Conservation (phyloP, 1,140 invertebrate genomes). For the Chironomus tepperi region DNA sequence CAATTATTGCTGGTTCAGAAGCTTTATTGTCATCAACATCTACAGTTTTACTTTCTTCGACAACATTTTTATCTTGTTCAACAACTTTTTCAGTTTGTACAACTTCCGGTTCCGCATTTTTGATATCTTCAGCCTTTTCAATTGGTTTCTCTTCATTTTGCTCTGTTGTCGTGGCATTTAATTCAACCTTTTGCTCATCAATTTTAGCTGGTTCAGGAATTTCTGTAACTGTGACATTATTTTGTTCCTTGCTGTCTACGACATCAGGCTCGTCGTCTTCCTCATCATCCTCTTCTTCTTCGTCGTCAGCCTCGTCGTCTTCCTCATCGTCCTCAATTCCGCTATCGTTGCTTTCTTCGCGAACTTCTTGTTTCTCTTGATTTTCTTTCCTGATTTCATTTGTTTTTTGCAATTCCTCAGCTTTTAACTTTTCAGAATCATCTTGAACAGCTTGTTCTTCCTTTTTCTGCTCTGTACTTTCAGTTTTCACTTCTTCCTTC, state of each 20-base stretch:
- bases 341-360: constrained; percentile 29
- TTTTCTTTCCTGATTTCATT: constrained; percentile 25
- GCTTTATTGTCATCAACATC: background rate
- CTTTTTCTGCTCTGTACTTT: background rate
- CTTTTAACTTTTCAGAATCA: background rate
- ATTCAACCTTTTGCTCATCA: background rate
- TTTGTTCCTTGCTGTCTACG: constrained; percentile 19
- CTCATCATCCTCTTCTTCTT: constrained; percentile 26
- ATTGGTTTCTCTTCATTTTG: background rate
- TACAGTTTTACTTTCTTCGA: constrained; percentile 18
- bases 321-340: constrained; percentile 30
- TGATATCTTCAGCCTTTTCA: background rate
- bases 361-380: constrained; percentile 27
- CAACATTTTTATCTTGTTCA: constrained; percentile 18
- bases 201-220: background rate
- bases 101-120: background rate
- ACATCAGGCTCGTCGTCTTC: constrained; percentile 24
- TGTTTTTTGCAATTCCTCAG: background rate
- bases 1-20: background rate
- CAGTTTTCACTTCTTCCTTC: constrained; percentile 28
- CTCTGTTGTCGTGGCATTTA: background rate
- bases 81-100: background rate
- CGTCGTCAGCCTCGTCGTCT: constrained; percentile 24
- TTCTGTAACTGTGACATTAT: background rate
- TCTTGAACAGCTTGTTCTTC: too few relatives aligned